Evolutionary conservation across 2,888 invertebrate species (phyloP).

Genomic region (Panzeria rudis): DNA sequence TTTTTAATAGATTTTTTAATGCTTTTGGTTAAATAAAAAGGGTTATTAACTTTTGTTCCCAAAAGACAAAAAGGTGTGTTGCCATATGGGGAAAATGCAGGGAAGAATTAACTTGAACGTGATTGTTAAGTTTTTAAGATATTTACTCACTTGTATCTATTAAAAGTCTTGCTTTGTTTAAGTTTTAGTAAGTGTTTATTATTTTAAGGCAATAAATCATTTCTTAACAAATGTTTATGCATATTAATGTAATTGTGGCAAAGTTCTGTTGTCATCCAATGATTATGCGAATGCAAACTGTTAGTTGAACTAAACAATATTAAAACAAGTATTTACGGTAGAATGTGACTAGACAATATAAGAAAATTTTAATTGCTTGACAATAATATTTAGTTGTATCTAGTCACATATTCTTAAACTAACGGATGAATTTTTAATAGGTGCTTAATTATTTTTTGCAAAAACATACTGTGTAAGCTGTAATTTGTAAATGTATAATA

Average conservation of each 20-base stretch:
- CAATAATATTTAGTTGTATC: background rate
- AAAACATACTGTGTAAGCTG: background rate
- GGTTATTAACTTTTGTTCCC: slow-evolving; percentile 66
- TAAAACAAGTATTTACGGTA: background rate
- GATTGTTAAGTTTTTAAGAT: background rate
- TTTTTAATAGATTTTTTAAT: slow-evolving; percentile 25
- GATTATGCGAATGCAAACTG: background rate
- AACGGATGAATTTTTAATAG: background rate
- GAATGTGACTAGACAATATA: background rate
- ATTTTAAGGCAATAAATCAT: slow-evolving; percentile 11
- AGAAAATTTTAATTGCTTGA: background rate
- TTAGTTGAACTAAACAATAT: slow-evolving; percentile 11
- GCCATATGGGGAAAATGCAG: slow-evolving; percentile 27
- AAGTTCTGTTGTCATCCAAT: background rate
- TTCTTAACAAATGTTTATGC: background rate
- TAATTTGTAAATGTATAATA: background rate
- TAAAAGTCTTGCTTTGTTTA: background rate
- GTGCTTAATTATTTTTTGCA: background rate
- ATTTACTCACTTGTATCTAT: background rate
- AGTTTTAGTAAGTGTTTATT: background rate
- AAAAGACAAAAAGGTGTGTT: slow-evolving; percentile 53
- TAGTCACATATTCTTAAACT: background rate
- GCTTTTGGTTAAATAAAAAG: slow-evolving; percentile 36
- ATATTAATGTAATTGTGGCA: background rate
- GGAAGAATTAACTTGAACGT: slow-evolving; percentile 12